Conservation (phyloP, 2,113 vertebrate species). For the Theristicus caerulescens region DNA sequence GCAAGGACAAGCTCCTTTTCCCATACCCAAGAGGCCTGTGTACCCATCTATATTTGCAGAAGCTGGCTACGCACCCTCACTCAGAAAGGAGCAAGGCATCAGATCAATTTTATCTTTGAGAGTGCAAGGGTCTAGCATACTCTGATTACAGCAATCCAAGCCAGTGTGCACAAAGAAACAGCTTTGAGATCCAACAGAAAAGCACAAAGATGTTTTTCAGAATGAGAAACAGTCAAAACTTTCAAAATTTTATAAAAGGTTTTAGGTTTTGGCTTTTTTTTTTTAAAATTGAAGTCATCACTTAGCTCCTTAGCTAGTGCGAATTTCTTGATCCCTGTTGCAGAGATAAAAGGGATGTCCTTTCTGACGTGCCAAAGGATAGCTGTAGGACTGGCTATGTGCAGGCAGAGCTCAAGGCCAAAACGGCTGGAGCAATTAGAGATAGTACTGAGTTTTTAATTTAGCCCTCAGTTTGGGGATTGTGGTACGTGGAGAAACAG, state of each 20-base stretch:
- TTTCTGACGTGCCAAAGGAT: not conserved
- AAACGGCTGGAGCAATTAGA: not conserved
- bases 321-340: not conserved
- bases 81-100: not conserved
- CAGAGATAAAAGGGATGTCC: not conserved
- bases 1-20: not conserved
- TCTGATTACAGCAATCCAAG: not conserved
- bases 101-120: no score
- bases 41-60: not conserved
- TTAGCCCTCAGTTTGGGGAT: not conserved
- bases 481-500: not conserved
- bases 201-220: not conserved
- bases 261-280: not conserved
- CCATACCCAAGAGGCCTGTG: fast-evolving
- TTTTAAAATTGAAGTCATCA: not conserved
- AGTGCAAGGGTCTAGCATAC: not conserved
- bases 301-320: not conserved
- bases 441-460: not conserved
- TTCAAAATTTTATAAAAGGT: not conserved
- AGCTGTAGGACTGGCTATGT: not conserved
- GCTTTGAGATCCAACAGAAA: not conserved
- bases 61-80: not conserved
- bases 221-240: not conserved
- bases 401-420: not conserved
- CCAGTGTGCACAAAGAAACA: not conserved